These are phyloP conservation scores for Megalopta genalis DNA, from an alignment of 1,140 invertebrate species.

Conservation along the genomic window DNA sequence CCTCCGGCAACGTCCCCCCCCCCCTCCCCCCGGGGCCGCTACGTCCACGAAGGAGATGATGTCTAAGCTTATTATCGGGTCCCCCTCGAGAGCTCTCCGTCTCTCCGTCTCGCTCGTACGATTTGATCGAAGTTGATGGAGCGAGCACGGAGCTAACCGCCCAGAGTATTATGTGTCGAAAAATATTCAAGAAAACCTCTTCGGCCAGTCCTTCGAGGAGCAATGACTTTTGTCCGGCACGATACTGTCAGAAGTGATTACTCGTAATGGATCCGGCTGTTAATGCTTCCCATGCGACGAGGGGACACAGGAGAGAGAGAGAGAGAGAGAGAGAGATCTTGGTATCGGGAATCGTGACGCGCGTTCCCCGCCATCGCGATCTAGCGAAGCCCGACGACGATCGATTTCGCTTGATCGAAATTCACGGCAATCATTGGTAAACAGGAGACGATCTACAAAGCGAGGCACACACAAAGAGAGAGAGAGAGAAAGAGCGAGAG, in stretches of 20 bases:
- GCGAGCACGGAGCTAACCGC: conserved; percentile 74
- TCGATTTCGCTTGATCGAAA: too few species aligned
- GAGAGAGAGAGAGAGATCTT: too few species aligned
- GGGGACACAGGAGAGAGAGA: too few species aligned
- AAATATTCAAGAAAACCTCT: conserved; percentile 71
- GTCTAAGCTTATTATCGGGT: conserved; percentile 62
- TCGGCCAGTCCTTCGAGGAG: conserved; percentile 60
- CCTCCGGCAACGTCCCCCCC: not conserved
- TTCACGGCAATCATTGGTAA: too few species aligned
- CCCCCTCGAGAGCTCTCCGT: conserved; percentile 52
- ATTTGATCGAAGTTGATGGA: conserved; percentile 75
- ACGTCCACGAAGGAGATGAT: conserved; percentile 36
- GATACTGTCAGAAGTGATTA: conserved; percentile 58
- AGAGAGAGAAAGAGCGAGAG: not conserved
- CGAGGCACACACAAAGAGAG: conserved; percentile 22
- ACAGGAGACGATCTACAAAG: conserved; percentile 30
- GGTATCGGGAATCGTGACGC: too few species aligned
- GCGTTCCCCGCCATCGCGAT: too few species aligned
- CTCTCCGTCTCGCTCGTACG: conserved; percentile 59
- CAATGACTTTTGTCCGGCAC: conserved; percentile 69
- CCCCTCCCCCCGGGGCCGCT: too few species aligned
- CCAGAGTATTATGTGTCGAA: conserved; percentile 75
- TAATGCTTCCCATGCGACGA: conserved; percentile 17
- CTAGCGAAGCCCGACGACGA: too few species aligned
- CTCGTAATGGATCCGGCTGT: conserved; percentile 57